Evolutionary conservation across 1,140 invertebrate genomes (phyloP), one percentile per base, ranked within the genome.

Genomic region (Camponotus vicinus): DNA sequence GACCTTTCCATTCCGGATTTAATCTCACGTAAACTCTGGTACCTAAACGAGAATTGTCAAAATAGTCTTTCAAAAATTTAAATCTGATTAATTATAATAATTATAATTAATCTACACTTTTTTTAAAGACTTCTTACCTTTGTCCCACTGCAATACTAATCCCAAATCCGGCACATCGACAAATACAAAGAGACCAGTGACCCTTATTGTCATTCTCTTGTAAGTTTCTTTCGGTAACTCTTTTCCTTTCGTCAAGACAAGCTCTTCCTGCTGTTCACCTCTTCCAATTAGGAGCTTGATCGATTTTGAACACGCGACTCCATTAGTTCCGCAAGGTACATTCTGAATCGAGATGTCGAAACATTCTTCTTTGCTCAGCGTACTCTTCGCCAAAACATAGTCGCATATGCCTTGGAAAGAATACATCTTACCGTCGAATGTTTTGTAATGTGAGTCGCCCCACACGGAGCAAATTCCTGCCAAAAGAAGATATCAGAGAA

Each of bases 331-430:
- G 92, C 98, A 99, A 1, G 97, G 97, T 18, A 98, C 97, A 92
- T 98, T 98, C 95, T 98, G 95, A 13, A 97, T 97, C 11, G 97
- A 96, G 2, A 98, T 95, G 55, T 96, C 96, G 92, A 98, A 98
- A 0, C 95, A 95, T 86, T 98, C 97, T 32, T 96, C 94, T 42
- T 94, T 94, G 32, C 93, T 95, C 61, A 96, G 91, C 2, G 90
- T 94, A 18, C 97, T 97, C 93, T 98, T 98, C 1, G 97, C 97
- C 8, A 99, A 94, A 15, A 98, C 96, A 91, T 99, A 99, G 83
- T 98, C 97, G 92, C 98, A 99, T 64, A 97, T 96, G 45, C 98
- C 98, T 94, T 98, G 98, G 94, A 98, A 99, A 92, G 98, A 97
- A 92, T 96, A 99, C 8, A 96, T 95, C n/a, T 96, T 96, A 0